Base-by-base conservation (phyloP, 2,113 vertebrate species). In the Pangasianodon hypophthalmus region DNA sequence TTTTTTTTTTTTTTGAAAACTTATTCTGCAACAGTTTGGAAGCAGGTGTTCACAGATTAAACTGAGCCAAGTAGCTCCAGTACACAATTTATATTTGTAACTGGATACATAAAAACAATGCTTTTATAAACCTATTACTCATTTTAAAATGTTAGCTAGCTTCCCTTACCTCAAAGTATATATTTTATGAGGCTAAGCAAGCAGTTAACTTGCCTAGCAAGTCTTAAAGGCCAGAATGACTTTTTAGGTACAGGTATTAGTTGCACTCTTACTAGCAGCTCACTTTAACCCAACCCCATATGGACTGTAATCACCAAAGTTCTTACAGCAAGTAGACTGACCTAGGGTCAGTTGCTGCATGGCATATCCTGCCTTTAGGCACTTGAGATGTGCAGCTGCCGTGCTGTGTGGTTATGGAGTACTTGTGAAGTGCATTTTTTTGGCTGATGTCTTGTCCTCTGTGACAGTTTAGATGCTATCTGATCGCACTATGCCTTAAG, bases 401-500 rank as follows among this genome's bases (percentile, higher is more conserved):
- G 13, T 19, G 44, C 58, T 32, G 6, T 85, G 67, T 56, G 75
- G 75, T 71, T 86, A 54, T 56, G 32, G 18, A 56, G 48, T 80
- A 56, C 9, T 58, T 48, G 6, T 26, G 24, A 11, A 19, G 2
- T 29, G 46, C 46, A 58, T 52, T 71, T 54, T 86, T 75, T 85
- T 79, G 41, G 69, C 54, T 69, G 14, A 71, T 56, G 73, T 69
- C 46, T n/a, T 58, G 77, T 86, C 84, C 77, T 56, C 16, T 64
- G 75, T 85, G 60, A 82, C 60, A 46, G 69, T 82, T 80, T 16
- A 71, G 58, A 82, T 56, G 80, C 77, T 69, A 80, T 86, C 82
- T 62, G 79, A 67, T 82, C 7, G 18, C 52, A 69, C 80, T 79
- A 54, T 26, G 46, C 52, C 52, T 84, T 86, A 80, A 94, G 92